Evolutionary conservation across 2,888 invertebrate species (phyloP), one percentile per base, ranked within the genome.

Genomic region (Apamea sordens): DNA sequence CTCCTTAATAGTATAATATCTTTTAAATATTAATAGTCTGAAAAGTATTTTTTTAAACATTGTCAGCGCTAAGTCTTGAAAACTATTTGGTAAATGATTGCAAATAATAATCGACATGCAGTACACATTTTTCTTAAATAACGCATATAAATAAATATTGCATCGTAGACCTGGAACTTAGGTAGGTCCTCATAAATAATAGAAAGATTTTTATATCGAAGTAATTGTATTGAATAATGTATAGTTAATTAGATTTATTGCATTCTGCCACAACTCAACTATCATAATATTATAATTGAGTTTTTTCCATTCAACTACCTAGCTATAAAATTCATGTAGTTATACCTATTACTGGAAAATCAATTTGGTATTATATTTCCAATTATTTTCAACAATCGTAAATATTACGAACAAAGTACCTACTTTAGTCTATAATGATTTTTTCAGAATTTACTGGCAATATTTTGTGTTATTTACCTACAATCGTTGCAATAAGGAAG

Each of bases 281-380:
- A 32, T 2, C 36, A 28, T 68, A 61, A 28, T 68, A 61, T 36
- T 74, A 61, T 36, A 72, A 65, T 36, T 15, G 11, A 13, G n/a
- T n/a, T 41, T 70, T 75, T 73, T 67, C 44, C 74, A 50, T 73
- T 56, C 15, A 59, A 50, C 15, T 36, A 36, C 32, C 24, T n/a
- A 53, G 32, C 11, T 36, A 56, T 64, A 44, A 10, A 71, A 70
- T 13, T 64, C 53, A 65, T 50, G 36, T 67, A 24, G 53, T n/a
- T n/a, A 41, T 36, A 50, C 15, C 32, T 69, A 36, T 61, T 65
- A 59, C 47, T 72, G 65, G 80, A 80, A 84, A 84, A 85, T 82
- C 82, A 85, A 84, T 82, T 84, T 76, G 36, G 44, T 24, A 44
- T 32, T 63, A 63, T 63, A 67, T 6, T 73, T 71, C 18, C 67